phyloP scores from a whole-genome alignment of 1,140 invertebrate species.

The Chironomus tepperi region DNA sequence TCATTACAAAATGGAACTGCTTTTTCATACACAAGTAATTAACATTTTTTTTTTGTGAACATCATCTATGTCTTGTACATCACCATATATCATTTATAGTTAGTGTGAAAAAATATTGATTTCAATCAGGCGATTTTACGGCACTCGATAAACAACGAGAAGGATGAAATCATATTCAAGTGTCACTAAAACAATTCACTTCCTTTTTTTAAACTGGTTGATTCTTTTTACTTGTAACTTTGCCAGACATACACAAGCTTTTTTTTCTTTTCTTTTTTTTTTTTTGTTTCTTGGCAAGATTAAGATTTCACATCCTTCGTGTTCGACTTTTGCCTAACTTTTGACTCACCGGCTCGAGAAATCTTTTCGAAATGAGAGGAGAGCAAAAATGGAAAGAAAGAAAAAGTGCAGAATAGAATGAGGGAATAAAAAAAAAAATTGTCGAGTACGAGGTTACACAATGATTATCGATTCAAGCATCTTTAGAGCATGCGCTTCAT shows the following conservation, averaged over 20 bases:
- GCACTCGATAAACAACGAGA: no score
- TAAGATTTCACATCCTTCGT: neutral
- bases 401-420: conserved; percentile 19
- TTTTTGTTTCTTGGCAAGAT: neutral
- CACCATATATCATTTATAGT: neutral
- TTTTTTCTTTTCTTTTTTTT: neutral
- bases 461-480: conserved; percentile 21
- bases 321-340: neutral
- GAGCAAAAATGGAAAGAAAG: neutral
- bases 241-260: neutral
- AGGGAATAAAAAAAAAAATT: no score
- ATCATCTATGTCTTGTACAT: neutral
- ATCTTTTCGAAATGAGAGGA: neutral
- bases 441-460: conserved; percentile 20
- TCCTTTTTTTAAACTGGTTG: no score
- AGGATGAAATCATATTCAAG: no score
- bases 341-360: conserved; percentile 18
- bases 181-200: no score
- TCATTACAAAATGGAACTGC: no score
- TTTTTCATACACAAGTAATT: no score
- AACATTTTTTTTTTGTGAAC: neutral
- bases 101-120: no score
- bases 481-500: conserved; percentile 10
- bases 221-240: neutral
- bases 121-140: no score